A percentile compares a stretch with the other conserved stretches of the same genome.
These are phyloP conservation scores for Diplosoma virens DNA, from an alignment of 23 tunicate species.

Conservation along the genomic window DNA sequence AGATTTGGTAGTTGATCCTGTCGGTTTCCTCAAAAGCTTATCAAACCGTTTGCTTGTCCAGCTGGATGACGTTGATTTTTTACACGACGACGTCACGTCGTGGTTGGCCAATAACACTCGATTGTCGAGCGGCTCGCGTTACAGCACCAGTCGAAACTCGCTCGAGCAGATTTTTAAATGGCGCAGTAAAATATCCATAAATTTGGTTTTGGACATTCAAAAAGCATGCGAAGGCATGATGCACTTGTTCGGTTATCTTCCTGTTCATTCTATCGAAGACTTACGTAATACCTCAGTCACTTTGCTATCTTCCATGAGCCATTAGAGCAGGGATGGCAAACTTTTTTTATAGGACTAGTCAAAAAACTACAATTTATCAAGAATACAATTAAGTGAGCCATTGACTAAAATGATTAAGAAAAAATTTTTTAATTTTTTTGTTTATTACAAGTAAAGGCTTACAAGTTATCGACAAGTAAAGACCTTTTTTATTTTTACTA, in stretches of 20 bases:
- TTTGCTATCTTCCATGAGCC: too few relatives aligned
- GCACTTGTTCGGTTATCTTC: neutral
- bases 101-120: neutral
- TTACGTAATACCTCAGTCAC: too few relatives aligned
- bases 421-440: too few relatives aligned
- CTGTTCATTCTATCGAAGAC: neutral
- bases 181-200: neutral
- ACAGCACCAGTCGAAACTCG: slow-evolving; percentile 6
- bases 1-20: neutral
- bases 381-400: too few relatives aligned
- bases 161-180: neutral
- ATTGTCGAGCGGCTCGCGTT: neutral
- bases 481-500: too few relatives aligned
- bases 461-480: too few relatives aligned
- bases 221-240: neutral
- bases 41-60: neutral
- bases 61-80: neutral
- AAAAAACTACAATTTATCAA: too few relatives aligned
- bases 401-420: too few relatives aligned
- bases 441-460: too few relatives aligned
- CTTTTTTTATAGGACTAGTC: too few relatives aligned
- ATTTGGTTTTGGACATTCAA: neutral
- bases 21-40: neutral
- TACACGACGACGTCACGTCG: neutral
- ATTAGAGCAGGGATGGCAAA: too few relatives aligned